Base-by-base conservation (phyloP, 2,888 invertebrate species). In the Acleris cristana region DNA sequence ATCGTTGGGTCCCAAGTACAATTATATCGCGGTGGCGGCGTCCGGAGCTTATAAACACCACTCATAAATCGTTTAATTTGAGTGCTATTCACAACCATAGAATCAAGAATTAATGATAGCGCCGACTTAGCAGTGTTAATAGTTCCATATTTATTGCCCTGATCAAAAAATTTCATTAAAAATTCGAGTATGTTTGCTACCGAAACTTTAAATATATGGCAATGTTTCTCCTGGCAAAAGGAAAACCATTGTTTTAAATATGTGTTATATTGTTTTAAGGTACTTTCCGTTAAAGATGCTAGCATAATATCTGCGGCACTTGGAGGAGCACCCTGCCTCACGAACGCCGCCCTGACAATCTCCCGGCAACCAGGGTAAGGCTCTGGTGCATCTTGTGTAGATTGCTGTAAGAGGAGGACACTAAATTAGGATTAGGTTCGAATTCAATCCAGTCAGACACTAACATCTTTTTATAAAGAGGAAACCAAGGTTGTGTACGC, bases 141-240 rank as follows among this genome's bases (percentile, higher is more conserved):
- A 23, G 53, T 53, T 26, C 53, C 53, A 26, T 53, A 53, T 26
- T 53, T 53, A n/a, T 3, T 26, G 16, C 53, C 53, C 7, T 53
- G 21, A 23, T 53, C n/a, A 23, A 53, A 53, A 21, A 53, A 8
- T 23, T 3, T 26, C 23, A 26, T 53, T 16, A 53, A 16, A 26
- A 53, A 53, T 26, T 53, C 53, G 10, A 26, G 16, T 6, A 53
- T 16, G 12, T 23, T 21, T 21, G 21, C 21, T 21, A 21, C 21
- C 21, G 21, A 21, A 21, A 21, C 21, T 21, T 21, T 21, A 21
- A 21, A 21, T 21, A 21, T 21, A 21, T 21, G 21, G 21, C 21
- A 21, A 21, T 21, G 21, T 21, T 21, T 21, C 21, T 21, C 21
- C 21, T 21, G 21, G 21, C 21, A 21, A 21, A 21, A 2, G 21